Conservation (phyloP, 2,797 vertebrate genomes). For the Eleutherodactylus coqui region DNA sequence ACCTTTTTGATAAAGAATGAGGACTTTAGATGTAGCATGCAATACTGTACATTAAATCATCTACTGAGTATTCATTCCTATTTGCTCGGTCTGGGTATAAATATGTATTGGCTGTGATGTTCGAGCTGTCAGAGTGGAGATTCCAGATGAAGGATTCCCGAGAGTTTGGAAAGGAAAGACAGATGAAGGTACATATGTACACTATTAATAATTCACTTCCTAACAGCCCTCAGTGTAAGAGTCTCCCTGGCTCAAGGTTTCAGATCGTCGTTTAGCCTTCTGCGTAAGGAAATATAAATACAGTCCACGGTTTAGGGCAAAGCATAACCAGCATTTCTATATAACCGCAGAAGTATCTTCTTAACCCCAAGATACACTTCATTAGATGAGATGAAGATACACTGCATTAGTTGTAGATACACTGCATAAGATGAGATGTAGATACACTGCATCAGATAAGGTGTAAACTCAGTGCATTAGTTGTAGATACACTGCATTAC, state of each 20-base stretch:
- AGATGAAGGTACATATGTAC: conserved; percentile 43
- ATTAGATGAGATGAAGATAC: too few species aligned
- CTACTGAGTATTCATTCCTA: conserved; percentile 26
- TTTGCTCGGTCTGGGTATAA: conserved; percentile 33
- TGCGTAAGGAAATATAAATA: background rate
- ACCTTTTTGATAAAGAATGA: background rate
- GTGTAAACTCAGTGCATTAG: too few species aligned
- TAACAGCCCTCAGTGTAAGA: conserved; percentile 7
- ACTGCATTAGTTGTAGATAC: too few species aligned
- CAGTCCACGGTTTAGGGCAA: background rate
- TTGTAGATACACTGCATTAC: too few species aligned
- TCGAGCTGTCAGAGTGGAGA: conserved; percentile 20
- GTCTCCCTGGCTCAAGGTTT: conserved; percentile 5
- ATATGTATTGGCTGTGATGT: conserved; percentile 28
- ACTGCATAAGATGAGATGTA: too few species aligned
- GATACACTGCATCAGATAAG: too few species aligned
- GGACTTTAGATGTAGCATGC: background rate
- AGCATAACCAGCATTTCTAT: background rate
- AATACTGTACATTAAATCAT: background rate
- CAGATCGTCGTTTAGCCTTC: conserved; percentile 18
- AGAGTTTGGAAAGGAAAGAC: conserved; percentile 5
- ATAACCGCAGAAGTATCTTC: background rate
- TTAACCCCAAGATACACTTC: background rate
- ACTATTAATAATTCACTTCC: conserved; percentile 36
- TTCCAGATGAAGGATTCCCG: conserved; percentile 34